Conservation (phyloP, 2,888 invertebrate species). For the Lysandra coridon region DNA sequence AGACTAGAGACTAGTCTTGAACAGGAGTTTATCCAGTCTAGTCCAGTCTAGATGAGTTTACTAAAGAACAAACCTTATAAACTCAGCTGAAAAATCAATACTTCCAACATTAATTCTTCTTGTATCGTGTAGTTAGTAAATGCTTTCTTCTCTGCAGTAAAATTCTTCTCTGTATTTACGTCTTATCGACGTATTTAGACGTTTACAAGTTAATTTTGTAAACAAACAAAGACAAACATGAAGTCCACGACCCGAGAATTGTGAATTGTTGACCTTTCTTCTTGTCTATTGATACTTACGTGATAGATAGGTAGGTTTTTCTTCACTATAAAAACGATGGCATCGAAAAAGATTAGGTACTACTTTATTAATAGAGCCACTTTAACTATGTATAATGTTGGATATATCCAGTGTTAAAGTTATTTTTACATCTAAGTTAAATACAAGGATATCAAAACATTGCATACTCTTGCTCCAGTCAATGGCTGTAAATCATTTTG, state of each 20-base stretch:
- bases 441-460: not conserved
- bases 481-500: not conserved
- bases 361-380: no score
- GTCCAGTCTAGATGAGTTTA: no score
- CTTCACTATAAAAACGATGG: not conserved
- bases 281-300: not conserved
- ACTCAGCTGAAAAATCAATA: not conserved
- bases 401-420: no score
- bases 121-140: not conserved
- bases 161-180: not conserved
- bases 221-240: not conserved
- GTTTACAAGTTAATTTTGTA: not conserved
- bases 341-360: not conserved
- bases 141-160: not conserved
- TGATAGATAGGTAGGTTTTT: not conserved
- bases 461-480: not conserved
- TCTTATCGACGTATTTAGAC: constrained; percentile 20
- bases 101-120: not conserved
- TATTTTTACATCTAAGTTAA: no score
- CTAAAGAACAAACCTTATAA: not conserved
- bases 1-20: no score
- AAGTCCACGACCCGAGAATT: not conserved
- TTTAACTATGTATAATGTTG: no score
- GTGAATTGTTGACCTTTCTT: not conserved
- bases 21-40: no score